Base-by-base conservation (phyloP, 1,140 invertebrate genomes). In the Macrobrachium rosenbergii region DNA sequence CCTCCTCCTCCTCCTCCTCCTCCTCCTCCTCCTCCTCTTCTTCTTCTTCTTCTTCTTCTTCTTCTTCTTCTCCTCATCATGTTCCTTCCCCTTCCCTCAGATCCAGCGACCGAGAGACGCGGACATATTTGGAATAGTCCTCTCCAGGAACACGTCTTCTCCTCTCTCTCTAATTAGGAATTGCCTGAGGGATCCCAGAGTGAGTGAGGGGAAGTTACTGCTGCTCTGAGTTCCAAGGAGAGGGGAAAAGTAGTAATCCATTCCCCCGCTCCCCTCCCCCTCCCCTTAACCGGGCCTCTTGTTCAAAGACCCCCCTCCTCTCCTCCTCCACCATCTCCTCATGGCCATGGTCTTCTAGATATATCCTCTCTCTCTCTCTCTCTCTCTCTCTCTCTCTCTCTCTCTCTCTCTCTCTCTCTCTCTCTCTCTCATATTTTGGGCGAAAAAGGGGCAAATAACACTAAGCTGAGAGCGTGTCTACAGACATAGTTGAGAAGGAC, bases 81-180 rank as follows among this genome's bases (percentile, higher is more conserved):
- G 28, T 37, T 37, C 28, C 28, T 37, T 37, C 28, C 28, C 28
- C 28, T 37, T 37, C 1, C 28, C 28, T 37, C 28, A 37, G 28
- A 37, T 37, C 28, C 28, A 37, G 28, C 28, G 28, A 3, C 28
- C 28, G 28, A 37, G 28, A 37, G 28, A 37, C 28, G 63, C 76
- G 77, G 78, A 78, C 84, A 87, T 87, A 87, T 87, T 87, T 87
- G 84, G 84, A 87, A 87, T 87, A 87, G 84, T 78, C 84, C 84
- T 87, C 84, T 45, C 84, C 67, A 75, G 84, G 84, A 87, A 81
- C 84, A 87, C 84, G 84, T 87, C 84, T 81, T 87, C 77, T 87
- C 83, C 28, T 37, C 73, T 78, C 84, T 78, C 84, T 87, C 83
- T 87, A 87, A 87, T 87, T 87, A 87, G 84, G 84, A 87, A 87